Evolutionary conservation across 2,888 invertebrate genomes (phyloP).

Genomic region (Prenolepis imparis): DNA sequence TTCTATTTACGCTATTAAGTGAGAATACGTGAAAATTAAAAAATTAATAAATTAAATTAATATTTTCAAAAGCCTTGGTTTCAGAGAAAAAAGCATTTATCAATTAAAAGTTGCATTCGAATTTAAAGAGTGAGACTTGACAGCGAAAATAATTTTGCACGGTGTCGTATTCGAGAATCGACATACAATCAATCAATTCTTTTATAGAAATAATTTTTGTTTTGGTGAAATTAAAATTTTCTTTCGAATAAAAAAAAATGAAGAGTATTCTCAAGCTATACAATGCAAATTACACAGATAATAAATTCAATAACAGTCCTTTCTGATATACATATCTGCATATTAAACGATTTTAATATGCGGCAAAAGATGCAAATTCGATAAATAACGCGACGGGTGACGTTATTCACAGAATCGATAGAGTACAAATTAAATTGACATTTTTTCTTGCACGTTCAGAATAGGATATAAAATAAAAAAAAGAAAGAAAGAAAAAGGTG

Average conservation of each 20-base stretch:
- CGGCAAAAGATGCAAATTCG: slow-evolving; percentile 17
- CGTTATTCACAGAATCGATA: slow-evolving; percentile 60
- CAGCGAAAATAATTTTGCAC: background rate
- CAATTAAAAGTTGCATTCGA: background rate
- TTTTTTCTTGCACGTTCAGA: slow-evolving; percentile 51
- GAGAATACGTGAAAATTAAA: background rate
- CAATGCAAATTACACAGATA: background rate
- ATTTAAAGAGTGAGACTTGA: background rate
- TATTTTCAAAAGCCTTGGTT: background rate
- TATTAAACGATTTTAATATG: background rate
- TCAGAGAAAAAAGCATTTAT: background rate
- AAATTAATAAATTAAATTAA: background rate
- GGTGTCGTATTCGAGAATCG: background rate
- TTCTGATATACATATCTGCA: background rate
- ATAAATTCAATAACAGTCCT: background rate
- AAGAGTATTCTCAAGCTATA: background rate
- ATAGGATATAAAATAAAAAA: slow-evolving; percentile 76
- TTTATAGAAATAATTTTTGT: background rate
- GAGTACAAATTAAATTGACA: slow-evolving; percentile 55
- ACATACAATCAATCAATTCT: background rate
- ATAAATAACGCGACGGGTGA: background rate
- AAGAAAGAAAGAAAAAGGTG: slow-evolving; percentile 74
- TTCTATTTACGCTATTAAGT: background rate
- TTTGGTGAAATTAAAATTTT: background rate
- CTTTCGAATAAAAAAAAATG: background rate